Evolutionary conservation across 2,888 invertebrate species (phyloP).

Genomic region (Coremacera marginata): DNA sequence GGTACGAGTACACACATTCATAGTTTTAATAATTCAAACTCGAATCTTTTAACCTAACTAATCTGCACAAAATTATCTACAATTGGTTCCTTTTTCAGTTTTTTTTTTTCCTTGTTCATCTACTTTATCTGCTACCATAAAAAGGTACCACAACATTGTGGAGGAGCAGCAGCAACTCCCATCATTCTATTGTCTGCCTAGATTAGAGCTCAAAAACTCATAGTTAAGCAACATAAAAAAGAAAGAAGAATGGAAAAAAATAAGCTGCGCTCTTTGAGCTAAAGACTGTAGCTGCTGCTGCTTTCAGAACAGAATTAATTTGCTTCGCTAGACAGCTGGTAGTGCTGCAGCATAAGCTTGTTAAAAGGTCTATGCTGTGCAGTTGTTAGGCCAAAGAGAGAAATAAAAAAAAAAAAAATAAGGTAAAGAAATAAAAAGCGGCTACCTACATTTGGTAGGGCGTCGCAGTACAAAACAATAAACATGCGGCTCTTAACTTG

Average conservation of each 20-base stretch:
- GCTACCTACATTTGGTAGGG: conserved; percentile 11
- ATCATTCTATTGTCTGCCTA: neutral
- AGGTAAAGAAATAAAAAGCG: neutral
- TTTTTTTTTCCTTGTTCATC: conserved; percentile 14
- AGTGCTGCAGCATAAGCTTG: neutral
- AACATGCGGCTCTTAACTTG: conserved; percentile 27
- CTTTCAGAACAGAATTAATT: conserved; percentile 20
- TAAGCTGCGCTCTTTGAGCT: conserved; percentile 11
- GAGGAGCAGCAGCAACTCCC: neutral
- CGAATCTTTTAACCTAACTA: conserved; percentile 56
- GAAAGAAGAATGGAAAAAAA: neutral
- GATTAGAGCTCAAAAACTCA: neutral
- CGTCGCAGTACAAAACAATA: conserved; percentile 4
- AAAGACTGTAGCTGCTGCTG: conserved; percentile 1
- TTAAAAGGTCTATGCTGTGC: neutral
- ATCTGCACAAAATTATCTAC: conserved; percentile 57
- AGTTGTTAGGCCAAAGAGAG: too few species aligned
- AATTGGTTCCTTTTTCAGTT: conserved; percentile 17
- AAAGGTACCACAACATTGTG: conserved; percentile 1
- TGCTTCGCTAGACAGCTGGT: neutral
- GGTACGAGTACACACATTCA: neutral
- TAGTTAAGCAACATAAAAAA: neutral
- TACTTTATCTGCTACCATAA: neutral
- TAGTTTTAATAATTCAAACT: neutral
- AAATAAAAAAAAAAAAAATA: too few species aligned